phyloP scores from a whole-genome alignment of 2,888 invertebrate genomes.

The Bellardia bayeri region DNA sequence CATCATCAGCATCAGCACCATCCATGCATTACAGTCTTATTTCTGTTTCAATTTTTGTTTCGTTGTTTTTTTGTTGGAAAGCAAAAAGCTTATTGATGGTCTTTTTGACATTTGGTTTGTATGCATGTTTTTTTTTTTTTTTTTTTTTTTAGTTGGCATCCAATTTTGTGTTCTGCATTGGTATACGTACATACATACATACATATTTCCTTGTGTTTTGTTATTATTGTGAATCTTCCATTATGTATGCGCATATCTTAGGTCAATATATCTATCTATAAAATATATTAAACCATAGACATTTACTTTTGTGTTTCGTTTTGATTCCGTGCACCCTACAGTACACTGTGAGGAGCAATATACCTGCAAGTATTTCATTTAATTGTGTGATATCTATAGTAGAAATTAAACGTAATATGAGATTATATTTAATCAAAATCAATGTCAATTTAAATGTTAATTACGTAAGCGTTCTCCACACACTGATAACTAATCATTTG shows the following conservation, averaged over 20 bases:
- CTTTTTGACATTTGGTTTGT: constrained; percentile 17
- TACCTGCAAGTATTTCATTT: not conserved
- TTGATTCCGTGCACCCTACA: constrained; percentile 35
- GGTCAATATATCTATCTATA: constrained; percentile 20
- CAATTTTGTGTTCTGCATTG: constrained; percentile 35
- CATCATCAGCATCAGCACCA: constrained; percentile 16
- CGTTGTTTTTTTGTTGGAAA: constrained; percentile 18
- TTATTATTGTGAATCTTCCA: constrained; percentile 40
- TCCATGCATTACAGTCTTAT: constrained; percentile 45
- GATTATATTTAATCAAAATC: not conserved
- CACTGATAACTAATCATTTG: not conserved
- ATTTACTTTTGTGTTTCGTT: constrained; percentile 6
- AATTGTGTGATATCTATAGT: not conserved
- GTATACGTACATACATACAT: not conserved
- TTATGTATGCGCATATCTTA: constrained; percentile 67
- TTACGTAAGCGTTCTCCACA: not conserved
- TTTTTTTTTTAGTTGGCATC: constrained; percentile 22
- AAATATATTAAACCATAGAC: not conserved
- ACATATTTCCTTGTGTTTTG: constrained; percentile 10
- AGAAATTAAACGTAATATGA: not conserved
- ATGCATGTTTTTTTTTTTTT: not conserved
- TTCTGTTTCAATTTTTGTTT: not conserved
- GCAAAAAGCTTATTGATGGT: constrained; percentile 46
- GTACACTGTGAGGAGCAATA: not conserved
- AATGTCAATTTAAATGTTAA: not conserved